Conservation (phyloP, 64 coral and sea anemone species). For the Orbicella faveolata region DNA sequence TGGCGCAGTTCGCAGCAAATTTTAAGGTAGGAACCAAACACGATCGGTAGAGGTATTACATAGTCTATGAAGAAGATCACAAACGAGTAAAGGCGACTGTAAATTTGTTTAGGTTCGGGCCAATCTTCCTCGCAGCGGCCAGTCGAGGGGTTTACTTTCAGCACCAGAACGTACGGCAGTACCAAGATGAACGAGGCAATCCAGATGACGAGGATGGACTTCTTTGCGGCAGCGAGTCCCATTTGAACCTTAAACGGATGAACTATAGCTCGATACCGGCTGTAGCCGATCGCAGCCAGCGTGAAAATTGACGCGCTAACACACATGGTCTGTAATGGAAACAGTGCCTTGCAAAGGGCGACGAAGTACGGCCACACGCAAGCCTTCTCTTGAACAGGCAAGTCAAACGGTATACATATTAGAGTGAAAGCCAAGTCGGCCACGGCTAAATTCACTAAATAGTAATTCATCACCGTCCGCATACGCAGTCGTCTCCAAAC, state of each 20-base stretch:
- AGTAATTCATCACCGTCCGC: conserved; percentile 92
- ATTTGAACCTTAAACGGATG: conserved; percentile 73
- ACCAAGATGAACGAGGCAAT: conserved; percentile 56
- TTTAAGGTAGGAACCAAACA: conserved; percentile 76
- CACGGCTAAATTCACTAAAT: conserved; percentile 69
- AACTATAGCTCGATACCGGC: conserved; percentile 75
- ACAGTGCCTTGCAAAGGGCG: conserved; percentile 65
- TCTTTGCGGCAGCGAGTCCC: conserved; percentile 43
- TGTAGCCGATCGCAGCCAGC: conserved; percentile 71
- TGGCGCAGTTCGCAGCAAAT: conserved; percentile 56
- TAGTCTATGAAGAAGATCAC: conserved; percentile 74
- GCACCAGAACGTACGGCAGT: conserved; percentile 62
- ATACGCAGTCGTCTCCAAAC: conserved; percentile 73
- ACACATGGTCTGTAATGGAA: conserved; percentile 86
- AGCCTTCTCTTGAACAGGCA: conserved; percentile 73
- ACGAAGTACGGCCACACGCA: conserved; percentile 74
- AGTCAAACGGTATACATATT: conserved; percentile 84
- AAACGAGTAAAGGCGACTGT: conserved; percentile 55
- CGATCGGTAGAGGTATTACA: conserved; percentile 52
- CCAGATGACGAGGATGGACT: conserved; percentile 67
- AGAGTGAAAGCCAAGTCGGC: conserved; percentile 81
- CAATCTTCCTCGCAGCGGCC: conserved; percentile 63
- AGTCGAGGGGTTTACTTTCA: conserved; percentile 53
- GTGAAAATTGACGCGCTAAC: conserved; percentile 71
- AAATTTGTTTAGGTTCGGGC: conserved; percentile 51